Evolutionary conservation across 2,113 vertebrate genomes (phyloP), one percentile per base, ranked within the genome.

Genomic region (Neolamprologus sp.): DNA sequence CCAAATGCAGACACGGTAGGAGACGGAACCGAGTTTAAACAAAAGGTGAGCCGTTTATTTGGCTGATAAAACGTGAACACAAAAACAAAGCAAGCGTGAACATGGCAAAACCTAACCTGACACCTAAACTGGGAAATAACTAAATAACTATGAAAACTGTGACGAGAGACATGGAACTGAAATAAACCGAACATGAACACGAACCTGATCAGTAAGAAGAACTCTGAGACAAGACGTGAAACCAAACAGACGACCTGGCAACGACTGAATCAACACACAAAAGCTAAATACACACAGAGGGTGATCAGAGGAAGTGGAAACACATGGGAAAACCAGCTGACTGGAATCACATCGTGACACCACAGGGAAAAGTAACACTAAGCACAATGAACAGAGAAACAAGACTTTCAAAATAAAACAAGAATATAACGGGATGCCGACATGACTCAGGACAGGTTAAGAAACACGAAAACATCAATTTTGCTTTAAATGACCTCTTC

Each of bases 31-130:
- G 4, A 65, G 30, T 65, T 65, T 35, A 65, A 65, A 7, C 17
- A 35, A 65, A 65, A 65, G 17, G 0, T 0, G 10, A 65, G 10
- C 30, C 1, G 4, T 65, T 7, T 0, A 65, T 65, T 65, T 37
- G 10, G 60, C 60, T 65, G 17, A 65, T 35, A 3, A 65, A 65
- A 65, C 10, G 3, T 65, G 17, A 65, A 65, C 10, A 65, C 60
- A 35, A 65, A 65, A 65, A 65, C 30, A 35, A 37, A 65, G 60
- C 60, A 65, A 65, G 60, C 3, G 4, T 12, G 30, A 65, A 37
- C 17, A 35, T 1, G 4, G 60, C 30, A 35, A 37, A 65, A 37
- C 6, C 30, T 7, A 35, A 37, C 60, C 30, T 37, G 30, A 35
- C 9, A 65, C 2, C 30, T n/a, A n/a, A 65, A 65, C 10, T 65